Evolutionary conservation across 2,113 vertebrate genomes (phyloP).

Genomic region (Paramormyrops kingsleyae): DNA sequence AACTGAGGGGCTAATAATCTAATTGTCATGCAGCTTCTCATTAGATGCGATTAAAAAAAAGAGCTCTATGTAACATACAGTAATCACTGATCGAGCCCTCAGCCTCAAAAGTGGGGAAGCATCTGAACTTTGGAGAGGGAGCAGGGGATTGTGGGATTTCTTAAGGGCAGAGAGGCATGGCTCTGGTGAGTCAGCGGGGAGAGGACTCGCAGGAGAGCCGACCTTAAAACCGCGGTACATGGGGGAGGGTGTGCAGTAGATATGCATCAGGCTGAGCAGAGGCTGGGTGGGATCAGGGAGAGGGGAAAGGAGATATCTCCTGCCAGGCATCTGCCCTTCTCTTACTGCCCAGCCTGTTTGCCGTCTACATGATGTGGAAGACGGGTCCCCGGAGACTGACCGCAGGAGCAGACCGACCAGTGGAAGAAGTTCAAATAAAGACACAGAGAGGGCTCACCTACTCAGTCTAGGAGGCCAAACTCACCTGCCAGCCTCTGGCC

Average conservation of each 20-base stretch:
- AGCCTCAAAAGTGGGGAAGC: not conserved
- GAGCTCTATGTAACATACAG: not conserved
- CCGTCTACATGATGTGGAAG: not conserved
- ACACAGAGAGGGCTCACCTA: conserved; percentile 27
- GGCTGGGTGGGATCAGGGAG: not conserved
- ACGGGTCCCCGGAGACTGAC: not conserved
- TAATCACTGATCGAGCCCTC: not conserved
- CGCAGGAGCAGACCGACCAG: conserved; percentile 16
- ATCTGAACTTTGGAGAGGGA: not conserved
- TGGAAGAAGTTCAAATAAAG: conserved; percentile 25
- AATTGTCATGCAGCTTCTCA: not conserved
- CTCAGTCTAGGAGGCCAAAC: conserved; percentile 18
- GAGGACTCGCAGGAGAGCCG: not conserved
- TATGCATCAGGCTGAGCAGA: not conserved
- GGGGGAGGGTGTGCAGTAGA: not conserved
- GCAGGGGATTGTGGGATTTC: not conserved
- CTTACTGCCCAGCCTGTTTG: not conserved
- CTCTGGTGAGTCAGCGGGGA: not conserved
- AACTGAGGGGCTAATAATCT: not conserved
- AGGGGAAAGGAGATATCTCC: not conserved
- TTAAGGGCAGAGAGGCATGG: not conserved
- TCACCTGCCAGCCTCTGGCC: not conserved
- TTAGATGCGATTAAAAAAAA: not conserved
- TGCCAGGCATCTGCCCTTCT: not conserved
- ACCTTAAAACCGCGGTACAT: not conserved